Base-by-base conservation (phyloP, 92 coral and sea anemone species). In the Chrysogorgia sp. region DNA sequence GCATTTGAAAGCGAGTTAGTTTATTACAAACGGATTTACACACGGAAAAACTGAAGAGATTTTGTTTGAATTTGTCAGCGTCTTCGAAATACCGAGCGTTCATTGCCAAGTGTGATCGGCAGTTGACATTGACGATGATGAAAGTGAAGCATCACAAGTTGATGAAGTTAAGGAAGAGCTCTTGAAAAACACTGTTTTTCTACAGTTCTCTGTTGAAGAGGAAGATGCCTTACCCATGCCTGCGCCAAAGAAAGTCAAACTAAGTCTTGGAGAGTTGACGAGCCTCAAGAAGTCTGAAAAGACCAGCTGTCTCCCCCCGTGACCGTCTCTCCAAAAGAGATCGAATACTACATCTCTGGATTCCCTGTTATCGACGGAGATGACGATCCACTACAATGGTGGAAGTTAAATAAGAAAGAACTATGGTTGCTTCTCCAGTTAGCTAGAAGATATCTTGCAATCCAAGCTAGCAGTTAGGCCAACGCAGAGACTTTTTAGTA, bases 201-300 rank as follows among this genome's bases (percentile, higher is more conserved):
- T 37, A 37, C 6, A 37, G 12, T 37, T 37, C 43, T 12, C 43
- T 37, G 43, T 37, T 37, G 43, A 37, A 37, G 43, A 37, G 43
- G 43, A 37, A 37, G 43, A 37, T 37, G 43, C 12, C 43, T 37
- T 37, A 12, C 12, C 43, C 43, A 17, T 29, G 29, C 76, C 76
- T 20, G 34, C 58, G 23, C 34, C 58, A 26, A 68, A 68, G 40
- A 68, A 68, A 52, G 58, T 17, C 40, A 68, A 68, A 68, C 59
- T 48, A 3, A 68, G 60, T 52, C 76, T 68, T 68, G 76, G 76
- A 68, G 76, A 57, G n/a, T 48, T 68, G 59, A 68, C 76, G n/a
- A 68, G 76, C 76, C 32, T 68, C 12, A 68, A 68, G 31, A 68
- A 68, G 60, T 31, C 76, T 1, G 31, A 43, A 20, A 67, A 30